Base-by-base conservation (phyloP, 1,140 invertebrate species). In the Drosophila sturtevanti region DNA sequence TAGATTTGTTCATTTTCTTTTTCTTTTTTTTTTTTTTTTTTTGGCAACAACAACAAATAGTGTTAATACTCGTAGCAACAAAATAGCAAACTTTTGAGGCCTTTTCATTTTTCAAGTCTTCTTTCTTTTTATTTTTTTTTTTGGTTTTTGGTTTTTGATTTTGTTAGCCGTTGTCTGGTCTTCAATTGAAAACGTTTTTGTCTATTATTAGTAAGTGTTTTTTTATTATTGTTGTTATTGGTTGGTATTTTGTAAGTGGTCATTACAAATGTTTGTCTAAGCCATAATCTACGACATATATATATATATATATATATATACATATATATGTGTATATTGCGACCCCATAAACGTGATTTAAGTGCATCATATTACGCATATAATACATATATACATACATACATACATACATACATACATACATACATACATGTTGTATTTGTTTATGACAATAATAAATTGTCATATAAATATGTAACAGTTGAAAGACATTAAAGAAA, bases 211-310 rank as follows among this genome's bases (percentile, higher is more conserved):
- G 41, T 44, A 14, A 7, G n/a, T 16, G n/a, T 9, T 18, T 44
- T 48, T 44, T 22, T 18, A 16, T 34, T 48, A n/a, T 67, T 44
- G 54, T 44, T 63, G 44, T 58, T 51, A 6, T 44, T 44, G 16
- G 14, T 10, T 41, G 63, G 16, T 44, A 44, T 16, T 16, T 52
- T 63, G 27, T 44, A 60, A 71, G 21, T 69, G 44, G 60, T 48
- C 56, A 61, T 51, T 52, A 27, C 66, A 69, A 56, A 72, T 1
- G 52, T 21, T 31, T 51, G 62, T 22, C 14, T 6, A 68, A 71
- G 79, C 68, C 82, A 77, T 77, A 77, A 87, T 89, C 84, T 87
- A 76, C 71, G 84, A 82, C 82, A 58, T 76, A 24, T 24, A 4
- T 3, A 24, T 4, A 24, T 24, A 24, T 4, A 24, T 24, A 76